Conservation (phyloP, 1,140 invertebrate genomes). For the Leptinotarsa texana region DNA sequence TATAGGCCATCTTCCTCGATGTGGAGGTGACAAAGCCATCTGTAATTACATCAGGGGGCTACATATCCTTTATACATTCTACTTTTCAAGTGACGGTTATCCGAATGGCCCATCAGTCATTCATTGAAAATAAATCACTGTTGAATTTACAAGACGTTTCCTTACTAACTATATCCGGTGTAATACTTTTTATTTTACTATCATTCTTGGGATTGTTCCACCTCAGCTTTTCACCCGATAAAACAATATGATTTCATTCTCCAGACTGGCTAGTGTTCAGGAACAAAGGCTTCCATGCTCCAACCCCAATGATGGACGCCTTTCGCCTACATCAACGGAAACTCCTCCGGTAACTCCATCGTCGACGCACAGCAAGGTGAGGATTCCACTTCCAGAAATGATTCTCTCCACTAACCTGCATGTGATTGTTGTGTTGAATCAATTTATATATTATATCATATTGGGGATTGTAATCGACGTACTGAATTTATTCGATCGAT, state of each 20-base stretch:
- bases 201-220: too few relatives aligned
- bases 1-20: too few relatives aligned
- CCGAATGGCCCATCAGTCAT: too few relatives aligned
- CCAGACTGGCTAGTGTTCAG: conserved; percentile 90
- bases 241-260: background rate
- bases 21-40: too few relatives aligned
- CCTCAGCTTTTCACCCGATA: background rate
- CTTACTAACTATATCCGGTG: too few relatives aligned
- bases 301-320: conserved; percentile 67
- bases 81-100: too few relatives aligned
- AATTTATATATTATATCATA: conserved; percentile 35
- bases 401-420: conserved; percentile 42
- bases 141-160: too few relatives aligned
- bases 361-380: conserved; percentile 71
- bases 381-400: conserved; percentile 12
- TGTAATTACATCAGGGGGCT: too few relatives aligned
- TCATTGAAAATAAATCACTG: too few relatives aligned
- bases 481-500: background rate
- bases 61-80: too few relatives aligned
- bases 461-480: background rate
- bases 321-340: conserved; percentile 65
- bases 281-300: conserved; percentile 81
- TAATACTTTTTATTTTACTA: too few relatives aligned
- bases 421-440: conserved; percentile 36
- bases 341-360: conserved; percentile 68